phyloP scores from a whole-genome alignment of 2,113 vertebrate species.

The Sorex araneus region DNA sequence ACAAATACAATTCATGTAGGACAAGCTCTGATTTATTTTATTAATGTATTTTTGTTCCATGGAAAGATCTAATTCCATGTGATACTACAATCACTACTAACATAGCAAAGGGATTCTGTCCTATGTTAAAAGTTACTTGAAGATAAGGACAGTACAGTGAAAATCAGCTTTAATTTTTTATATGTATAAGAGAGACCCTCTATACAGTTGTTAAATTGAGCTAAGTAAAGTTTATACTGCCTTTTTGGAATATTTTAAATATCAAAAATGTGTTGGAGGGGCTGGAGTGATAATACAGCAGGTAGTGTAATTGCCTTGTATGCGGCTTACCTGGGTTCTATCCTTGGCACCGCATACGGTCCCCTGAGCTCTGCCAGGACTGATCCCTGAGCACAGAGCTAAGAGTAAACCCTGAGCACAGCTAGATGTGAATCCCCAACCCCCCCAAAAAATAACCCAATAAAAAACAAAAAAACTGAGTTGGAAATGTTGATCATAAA shows the following conservation, averaged over 20 bases:
- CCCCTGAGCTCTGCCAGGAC: too few species aligned
- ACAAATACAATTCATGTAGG: neutral
- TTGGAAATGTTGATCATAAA: slow-evolving; percentile 53
- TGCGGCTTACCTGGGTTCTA: too few species aligned
- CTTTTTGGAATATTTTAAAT: slow-evolving; percentile 30
- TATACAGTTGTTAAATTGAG: slow-evolving; percentile 39
- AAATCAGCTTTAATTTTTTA: slow-evolving; percentile 46
- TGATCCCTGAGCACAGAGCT: too few species aligned
- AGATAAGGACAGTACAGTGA: neutral
- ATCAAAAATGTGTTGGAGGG: neutral
- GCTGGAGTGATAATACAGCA: too few species aligned
- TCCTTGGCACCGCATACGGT: too few species aligned
- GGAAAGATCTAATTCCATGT: neutral
- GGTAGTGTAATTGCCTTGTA: too few species aligned
- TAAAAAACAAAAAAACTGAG: too few species aligned
- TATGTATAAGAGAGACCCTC: neutral
- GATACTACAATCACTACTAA: neutral
- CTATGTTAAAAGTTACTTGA: slow-evolving; percentile 26
- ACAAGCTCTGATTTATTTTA: neutral
- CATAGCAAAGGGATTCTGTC: neutral
- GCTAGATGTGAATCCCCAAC: too few species aligned
- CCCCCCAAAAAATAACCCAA: too few species aligned
- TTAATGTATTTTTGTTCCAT: slow-evolving; percentile 10
- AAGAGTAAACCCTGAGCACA: too few species aligned
- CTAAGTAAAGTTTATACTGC: neutral